phyloP scores from a whole-genome alignment of 1,140 invertebrate genomes.

The Bombus picipes region DNA sequence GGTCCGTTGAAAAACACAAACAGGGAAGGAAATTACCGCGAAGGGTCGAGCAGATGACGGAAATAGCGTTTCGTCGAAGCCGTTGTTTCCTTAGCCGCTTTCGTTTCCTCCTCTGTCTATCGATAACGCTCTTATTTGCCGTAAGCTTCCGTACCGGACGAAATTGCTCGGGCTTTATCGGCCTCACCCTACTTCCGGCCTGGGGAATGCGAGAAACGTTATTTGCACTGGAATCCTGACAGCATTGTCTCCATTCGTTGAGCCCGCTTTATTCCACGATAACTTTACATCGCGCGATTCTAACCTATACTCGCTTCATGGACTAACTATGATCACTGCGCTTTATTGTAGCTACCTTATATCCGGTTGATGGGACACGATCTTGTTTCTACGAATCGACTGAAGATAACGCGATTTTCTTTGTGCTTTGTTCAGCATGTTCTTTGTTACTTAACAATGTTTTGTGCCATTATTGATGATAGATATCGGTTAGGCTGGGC shows the following conservation, averaged over 20 bases:
- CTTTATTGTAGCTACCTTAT: not conserved
- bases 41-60: no score
- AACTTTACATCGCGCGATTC: conserved; percentile 7
- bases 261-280: not conserved
- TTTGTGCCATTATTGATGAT: no score
- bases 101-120: not conserved
- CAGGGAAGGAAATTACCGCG: no score
- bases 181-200: not conserved
- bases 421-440: no score
- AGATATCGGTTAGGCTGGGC: no score
- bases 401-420: no score
- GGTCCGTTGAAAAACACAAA: no score
- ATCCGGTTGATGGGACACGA: not conserved
- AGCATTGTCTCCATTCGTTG: conserved; percentile 12
- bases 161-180: conserved; percentile 47
- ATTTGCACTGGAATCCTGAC: conserved; percentile 16
- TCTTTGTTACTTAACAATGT: no score
- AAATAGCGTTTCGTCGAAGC: not conserved
- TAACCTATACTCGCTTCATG: not conserved
- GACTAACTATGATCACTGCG: not conserved
- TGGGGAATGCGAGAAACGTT: conserved; percentile 28
- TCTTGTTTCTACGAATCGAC: no score
- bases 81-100: conserved; percentile 9
- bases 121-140: conserved; percentile 39
- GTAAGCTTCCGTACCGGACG: conserved; percentile 23